Base-by-base conservation (phyloP, 2,113 vertebrate genomes). In the Talpa occidentalis region DNA sequence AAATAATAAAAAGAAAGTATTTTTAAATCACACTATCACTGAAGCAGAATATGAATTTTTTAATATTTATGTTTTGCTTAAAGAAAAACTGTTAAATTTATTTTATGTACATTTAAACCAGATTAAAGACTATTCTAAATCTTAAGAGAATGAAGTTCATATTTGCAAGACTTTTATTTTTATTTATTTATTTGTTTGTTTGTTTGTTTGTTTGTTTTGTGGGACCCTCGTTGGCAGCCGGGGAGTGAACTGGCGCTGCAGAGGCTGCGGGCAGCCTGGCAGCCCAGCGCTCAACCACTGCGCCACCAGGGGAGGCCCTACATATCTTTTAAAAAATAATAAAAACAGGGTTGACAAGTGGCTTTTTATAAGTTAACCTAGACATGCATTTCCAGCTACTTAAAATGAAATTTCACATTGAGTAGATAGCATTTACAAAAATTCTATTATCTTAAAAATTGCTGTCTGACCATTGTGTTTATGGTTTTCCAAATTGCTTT, bases 341-440 rank as follows among this genome's bases (percentile, higher is more conserved):
- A 32, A 70, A 81, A 82, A 74, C 28, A 64, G 14, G 37, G 49
- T 88, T 74, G 72, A 91, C 72, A 90, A 73, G 44, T 90, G 42
- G 10, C 26, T 91, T 93, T 95, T 94, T 90, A 83, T 66, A 94
- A 95, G 32, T 95, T 94, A 91, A 90, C 60, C 32, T 79, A 84
- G 88, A 84, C 12, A 77, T 90, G 32, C 22, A 88, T 90, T 95
- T 96, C 54, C 87, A 77, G 17, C 24, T 94, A 80, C 73, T 95
- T 92, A 95, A 87, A 91, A 95, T 90, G 62, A 96, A 95, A 81
- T 91, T 94, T 92, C 66, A 80, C n/a, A 94, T 96, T 95, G 93
- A 95, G 94, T 95, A 94, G 21, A 78, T 37, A 92, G 26, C 60
- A 93, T 91, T 93, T 92, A 26, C 9, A 80, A 91, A 93, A 95